phyloP scores from a whole-genome alignment of 2,797 vertebrate species.

The Cynopterus sphinx region DNA sequence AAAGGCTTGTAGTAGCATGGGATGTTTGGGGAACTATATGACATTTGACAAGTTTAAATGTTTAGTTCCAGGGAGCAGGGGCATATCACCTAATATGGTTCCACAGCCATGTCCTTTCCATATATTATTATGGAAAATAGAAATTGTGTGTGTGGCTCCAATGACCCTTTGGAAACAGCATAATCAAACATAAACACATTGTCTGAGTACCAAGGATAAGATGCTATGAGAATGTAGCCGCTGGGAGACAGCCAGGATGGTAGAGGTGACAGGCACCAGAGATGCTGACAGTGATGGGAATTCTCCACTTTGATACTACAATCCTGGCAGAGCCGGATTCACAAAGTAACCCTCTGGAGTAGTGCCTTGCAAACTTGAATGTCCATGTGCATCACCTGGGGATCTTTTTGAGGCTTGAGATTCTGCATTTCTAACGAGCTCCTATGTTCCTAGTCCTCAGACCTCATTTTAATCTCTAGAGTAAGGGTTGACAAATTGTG shows the following conservation, averaged over 20 bases:
- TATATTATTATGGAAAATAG: conserved; percentile 36
- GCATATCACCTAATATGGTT: not conserved
- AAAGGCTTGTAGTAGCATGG: not conserved
- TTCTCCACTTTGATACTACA: not conserved
- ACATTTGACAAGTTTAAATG: conserved; percentile 40
- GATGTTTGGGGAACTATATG: not conserved
- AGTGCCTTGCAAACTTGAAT: not conserved
- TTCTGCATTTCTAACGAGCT: not conserved
- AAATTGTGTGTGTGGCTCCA: not conserved
- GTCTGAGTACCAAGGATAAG: conserved; percentile 41
- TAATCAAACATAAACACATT: conserved; percentile 49
- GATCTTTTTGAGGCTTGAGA: not conserved
- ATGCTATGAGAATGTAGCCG: conserved; percentile 31
- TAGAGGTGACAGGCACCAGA: conserved; percentile 5
- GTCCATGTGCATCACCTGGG: rapidly evolving
- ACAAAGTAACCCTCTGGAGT: rapidly evolving
- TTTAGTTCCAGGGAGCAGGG: conserved; percentile 1
- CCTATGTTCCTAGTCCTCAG: not conserved
- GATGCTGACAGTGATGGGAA: conserved; percentile 33
- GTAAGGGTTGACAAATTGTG: not conserved
- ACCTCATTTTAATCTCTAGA: not conserved
- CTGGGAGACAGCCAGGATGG: conserved; percentile 57
- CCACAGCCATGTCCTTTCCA: not conserved
- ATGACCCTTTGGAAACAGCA: conserved; percentile 25
- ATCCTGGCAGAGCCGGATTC: not conserved